Evolutionary conservation across 2,888 invertebrate species (phyloP).

Genomic region (Ophioninae sp.): DNA sequence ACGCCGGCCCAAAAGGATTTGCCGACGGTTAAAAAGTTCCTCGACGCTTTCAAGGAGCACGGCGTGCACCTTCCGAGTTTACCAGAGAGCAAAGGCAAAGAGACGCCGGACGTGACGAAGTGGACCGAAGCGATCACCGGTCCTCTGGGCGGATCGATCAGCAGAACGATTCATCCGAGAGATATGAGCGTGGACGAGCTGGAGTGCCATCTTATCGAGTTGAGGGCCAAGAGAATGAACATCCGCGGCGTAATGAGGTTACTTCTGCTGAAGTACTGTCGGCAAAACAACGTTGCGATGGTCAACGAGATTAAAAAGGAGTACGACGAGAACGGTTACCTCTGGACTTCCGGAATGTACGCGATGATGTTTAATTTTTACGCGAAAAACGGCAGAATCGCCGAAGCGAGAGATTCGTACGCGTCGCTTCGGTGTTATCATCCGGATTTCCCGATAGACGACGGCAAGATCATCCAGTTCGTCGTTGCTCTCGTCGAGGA

Average conservation of each 20-base stretch:
- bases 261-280: constrained; percentile 84
- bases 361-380: constrained; percentile 85
- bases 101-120: background rate
- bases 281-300: constrained; percentile 82
- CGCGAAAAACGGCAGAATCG: constrained; percentile 83
- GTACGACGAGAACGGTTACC: constrained; percentile 81
- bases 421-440: constrained; percentile 82
- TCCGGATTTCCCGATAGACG: constrained; percentile 85
- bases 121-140: background rate
- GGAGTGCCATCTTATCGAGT: constrained; percentile 85
- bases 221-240: constrained; percentile 86
- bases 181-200: constrained; percentile 85
- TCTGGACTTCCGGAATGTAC: constrained; percentile 85
- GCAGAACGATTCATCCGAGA: constrained; percentile 74
- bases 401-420: constrained; percentile 82
- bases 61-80: constrained; percentile 67
- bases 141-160: background rate
- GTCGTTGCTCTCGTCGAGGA: constrained; percentile 84
- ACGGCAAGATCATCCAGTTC: constrained; percentile 86
- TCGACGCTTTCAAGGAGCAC: constrained; percentile 66
- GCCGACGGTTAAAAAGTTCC: constrained; percentile 70
- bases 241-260: constrained; percentile 86
- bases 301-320: constrained; percentile 83
- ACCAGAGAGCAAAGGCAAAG: background rate
- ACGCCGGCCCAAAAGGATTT: constrained; percentile 78